Evolutionary conservation across 2,888 invertebrate genomes (phyloP).

Genomic region (Lasioglossum oenotherae): DNA sequence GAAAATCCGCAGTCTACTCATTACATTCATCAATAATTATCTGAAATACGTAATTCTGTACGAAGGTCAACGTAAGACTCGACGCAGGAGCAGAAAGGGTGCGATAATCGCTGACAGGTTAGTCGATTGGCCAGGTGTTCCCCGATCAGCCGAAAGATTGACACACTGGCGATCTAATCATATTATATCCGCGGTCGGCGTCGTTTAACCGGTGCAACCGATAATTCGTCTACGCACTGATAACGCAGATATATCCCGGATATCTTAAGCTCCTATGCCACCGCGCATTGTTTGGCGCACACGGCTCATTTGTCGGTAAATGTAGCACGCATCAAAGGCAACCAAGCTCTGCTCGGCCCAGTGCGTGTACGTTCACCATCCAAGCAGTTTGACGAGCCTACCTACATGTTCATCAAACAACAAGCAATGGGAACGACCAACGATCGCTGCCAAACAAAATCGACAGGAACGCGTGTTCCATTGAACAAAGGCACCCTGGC

Average conservation of each 20-base stretch:
- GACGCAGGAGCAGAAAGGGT: not conserved
- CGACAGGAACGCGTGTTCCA: not conserved
- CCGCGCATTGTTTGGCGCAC: not conserved
- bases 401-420: slow-evolving; percentile 5
- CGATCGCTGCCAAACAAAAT: slow-evolving; percentile 7
- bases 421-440: not conserved
- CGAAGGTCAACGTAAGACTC: not conserved
- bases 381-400: not conserved
- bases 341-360: not conserved
- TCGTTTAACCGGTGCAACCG: not conserved
- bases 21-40: no score
- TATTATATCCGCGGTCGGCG: not conserved
- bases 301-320: slow-evolving; percentile 14
- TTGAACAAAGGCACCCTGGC: not conserved
- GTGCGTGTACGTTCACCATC: not conserved
- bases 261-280: not conserved
- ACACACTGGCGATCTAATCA: not conserved
- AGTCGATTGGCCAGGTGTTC: not conserved
- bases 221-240: not conserved
- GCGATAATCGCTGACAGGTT: not conserved
- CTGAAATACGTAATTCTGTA: not conserved
- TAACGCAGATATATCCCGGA: slow-evolving; percentile 2
- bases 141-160: not conserved
- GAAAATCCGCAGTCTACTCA: no score
- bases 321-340: slow-evolving; percentile 16